Percentiles rank a stretch among this genome's conserved stretches.
Evolutionary conservation across 2,797 vertebrate species (phyloP).

Genomic region (Gadopsis bispinosus): DNA sequence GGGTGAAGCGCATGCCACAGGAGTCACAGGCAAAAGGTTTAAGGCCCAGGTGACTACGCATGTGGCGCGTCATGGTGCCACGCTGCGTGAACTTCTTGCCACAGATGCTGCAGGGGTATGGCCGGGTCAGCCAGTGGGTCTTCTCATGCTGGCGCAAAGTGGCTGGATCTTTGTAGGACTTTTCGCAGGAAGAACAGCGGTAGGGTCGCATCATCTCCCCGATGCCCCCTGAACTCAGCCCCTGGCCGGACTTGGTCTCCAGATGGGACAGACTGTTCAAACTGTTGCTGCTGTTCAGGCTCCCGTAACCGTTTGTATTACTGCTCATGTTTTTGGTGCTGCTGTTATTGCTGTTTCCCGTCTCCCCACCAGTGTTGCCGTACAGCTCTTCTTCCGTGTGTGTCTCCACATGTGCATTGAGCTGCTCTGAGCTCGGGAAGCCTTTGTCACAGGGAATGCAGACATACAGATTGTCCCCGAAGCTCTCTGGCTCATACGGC

Average conservation of each 20-base stretch:
- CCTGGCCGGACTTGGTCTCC: conserved; percentile 85
- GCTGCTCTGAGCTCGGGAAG: conserved; percentile 98
- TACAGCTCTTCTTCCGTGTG: conserved; percentile 98
- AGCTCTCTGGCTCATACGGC: conserved; percentile 96
- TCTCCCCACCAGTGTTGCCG: conserved; percentile 82
- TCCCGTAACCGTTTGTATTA: conserved; percentile 78
- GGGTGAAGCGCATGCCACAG: conserved; percentile 99
- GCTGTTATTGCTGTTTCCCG: conserved; percentile 83
- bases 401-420: conserved; percentile 98
- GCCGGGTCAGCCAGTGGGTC: conserved; percentile 98
- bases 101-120: conserved; percentile 99
- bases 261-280: conserved; percentile 83
- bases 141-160: conserved; percentile 98
- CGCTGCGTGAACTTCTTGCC: conserved; percentile 99
- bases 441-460: conserved; percentile 99
- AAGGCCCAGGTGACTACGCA: conserved; percentile 98
- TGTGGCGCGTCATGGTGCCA: conserved; percentile 99
- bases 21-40: conserved; percentile 98
- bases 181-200: conserved; percentile 95
- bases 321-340: conserved; percentile 75
- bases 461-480: conserved; percentile 98
- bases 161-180: conserved; percentile 99
- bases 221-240: conserved; percentile 83
- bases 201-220: conserved; percentile 95
- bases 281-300: conserved; percentile 81